Percentiles rank a stretch among this genome's conserved stretches.
phyloP scores from a whole-genome alignment of 1,140 invertebrate genomes.

The Eufriesea mexicana region DNA sequence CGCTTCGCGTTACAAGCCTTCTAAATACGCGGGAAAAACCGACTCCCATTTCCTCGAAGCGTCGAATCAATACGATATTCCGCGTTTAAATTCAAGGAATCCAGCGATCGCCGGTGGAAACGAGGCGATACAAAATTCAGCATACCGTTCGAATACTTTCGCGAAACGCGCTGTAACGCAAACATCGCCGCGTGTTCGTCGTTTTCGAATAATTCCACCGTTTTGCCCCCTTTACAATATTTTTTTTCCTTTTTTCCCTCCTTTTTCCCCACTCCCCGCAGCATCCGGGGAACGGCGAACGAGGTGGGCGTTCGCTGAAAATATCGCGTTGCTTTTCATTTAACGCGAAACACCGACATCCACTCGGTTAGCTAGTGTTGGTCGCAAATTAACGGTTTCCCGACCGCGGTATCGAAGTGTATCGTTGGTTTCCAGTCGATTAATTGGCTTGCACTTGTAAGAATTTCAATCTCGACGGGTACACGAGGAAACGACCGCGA shows the following conservation, averaged over 20 bases:
- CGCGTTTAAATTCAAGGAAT: neutral
- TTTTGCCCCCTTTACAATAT: neutral
- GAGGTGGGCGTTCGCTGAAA: neutral
- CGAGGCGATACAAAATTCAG: conserved; percentile 3
- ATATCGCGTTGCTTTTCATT: conserved; percentile 15
- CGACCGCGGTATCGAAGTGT: neutral
- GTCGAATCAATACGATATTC: neutral
- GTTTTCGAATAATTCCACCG: neutral
- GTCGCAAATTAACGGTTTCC: conserved; percentile 6
- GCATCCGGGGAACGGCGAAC: neutral
- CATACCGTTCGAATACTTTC: neutral
- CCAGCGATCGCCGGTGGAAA: neutral
- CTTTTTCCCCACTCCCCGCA: too few species aligned
- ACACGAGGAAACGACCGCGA: too few species aligned
- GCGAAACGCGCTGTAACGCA: neutral
- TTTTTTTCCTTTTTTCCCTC: neutral
- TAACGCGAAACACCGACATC: neutral
- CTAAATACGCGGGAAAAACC: neutral
- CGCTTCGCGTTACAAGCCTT: too few species aligned
- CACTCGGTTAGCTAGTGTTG: neutral
- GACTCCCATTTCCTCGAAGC: neutral
- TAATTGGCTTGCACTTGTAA: conserved; percentile 26
- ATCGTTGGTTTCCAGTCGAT: conserved; percentile 3
- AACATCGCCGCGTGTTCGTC: neutral
- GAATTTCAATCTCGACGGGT: conserved; percentile 18